Evolutionary conservation across 2,888 invertebrate genomes (phyloP), one percentile per base, ranked within the genome.

Genomic region (Graphium colonna): DNA sequence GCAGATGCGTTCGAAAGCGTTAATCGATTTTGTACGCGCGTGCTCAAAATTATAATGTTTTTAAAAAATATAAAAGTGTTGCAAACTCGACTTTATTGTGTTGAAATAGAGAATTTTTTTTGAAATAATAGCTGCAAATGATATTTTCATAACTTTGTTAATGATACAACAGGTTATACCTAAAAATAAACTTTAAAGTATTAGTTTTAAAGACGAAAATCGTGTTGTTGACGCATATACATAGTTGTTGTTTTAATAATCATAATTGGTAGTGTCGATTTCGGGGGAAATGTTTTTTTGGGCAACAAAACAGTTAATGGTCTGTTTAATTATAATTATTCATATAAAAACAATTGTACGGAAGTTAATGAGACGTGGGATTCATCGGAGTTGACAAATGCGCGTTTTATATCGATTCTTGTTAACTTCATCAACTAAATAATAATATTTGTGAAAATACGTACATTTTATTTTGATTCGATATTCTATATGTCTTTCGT

Each of bases 1-100:
- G 82, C 87, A 86, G 86, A 87, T 87, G 87, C 76, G 71, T 75
- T 68, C 69, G 67, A 65, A 70, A 74, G 71, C 73, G 73, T 64
- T 75, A 77, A 77, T 79, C 76, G 75, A 77, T 76, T 78, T 69
- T 36, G 33, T 15, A 51, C 52, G 52, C 43, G 39, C 18, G 43
- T 44, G 38, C 33, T 17, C 2, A 40, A 15, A 46, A 41, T 45
- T 15, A 16, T 31, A 28, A 38, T n/a, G 8, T 16, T 18, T 44
- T 40, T 40, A 9, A 7, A 49, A 13, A 43, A 17, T 18, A n/a
- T 2, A 18, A 39, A 39, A 3, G 49, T 38, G 18, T 16, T 12
- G 31, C 0, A 58, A 51, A 15, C 21, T 51, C 10, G 5, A n/a
- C 26, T 36, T 52, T 55, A 51, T 5, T 8, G 5, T 8, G 10